Evolutionary conservation across 2,113 vertebrate species (phyloP), one percentile per base, ranked within the genome.

Genomic region (Ursus arctos): DNA sequence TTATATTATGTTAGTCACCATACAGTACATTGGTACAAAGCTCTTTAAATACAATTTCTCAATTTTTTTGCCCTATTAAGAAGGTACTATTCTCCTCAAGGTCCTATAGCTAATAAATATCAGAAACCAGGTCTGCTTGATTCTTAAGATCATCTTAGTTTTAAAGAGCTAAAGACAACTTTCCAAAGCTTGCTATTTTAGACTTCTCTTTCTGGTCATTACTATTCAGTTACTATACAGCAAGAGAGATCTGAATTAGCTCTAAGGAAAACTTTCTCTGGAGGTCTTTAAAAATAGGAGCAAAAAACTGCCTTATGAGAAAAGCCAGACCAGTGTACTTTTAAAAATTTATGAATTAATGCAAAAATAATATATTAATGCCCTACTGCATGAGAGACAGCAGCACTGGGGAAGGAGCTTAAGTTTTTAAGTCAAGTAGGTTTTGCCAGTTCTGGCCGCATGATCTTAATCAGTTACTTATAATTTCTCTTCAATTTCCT

Each of bases 1-100:
- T n/a, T n/a, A n/a, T n/a, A n/a, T n/a, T n/a, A n/a, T n/a, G n/a
- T n/a, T n/a, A n/a, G n/a, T n/a, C n/a, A n/a, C n/a, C n/a, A n/a
- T n/a, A n/a, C n/a, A n/a, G n/a, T n/a, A n/a, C n/a, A n/a, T n/a
- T 86, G 49, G 28, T 59, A 0, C 19, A 88, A 93, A 24, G 22
- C 26, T 47, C 82, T 95, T 82, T 90, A 91, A 92, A 80, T 21
- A 88, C 57, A 94, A 81, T 82, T 94, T 96, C 71, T 96, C 95
- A 97, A 94, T 85, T 96, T 24, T 85, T 94, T 57, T 92, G 88
- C 12, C 14, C 16, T 86, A 88, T 63, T 87, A 95, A n/a, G 40
- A 83, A 92, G 65, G 43, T 93, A 79, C 57, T 95, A 65, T 63
- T 92, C 80, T 92, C n/a, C n/a, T 43, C 57, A 95, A 90, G 28